A percentile compares a stretch with the other conserved stretches of the same genome.
Conservation (phyloP, 1,140 invertebrate genomes). For the Hypsibius dujardini region DNA sequence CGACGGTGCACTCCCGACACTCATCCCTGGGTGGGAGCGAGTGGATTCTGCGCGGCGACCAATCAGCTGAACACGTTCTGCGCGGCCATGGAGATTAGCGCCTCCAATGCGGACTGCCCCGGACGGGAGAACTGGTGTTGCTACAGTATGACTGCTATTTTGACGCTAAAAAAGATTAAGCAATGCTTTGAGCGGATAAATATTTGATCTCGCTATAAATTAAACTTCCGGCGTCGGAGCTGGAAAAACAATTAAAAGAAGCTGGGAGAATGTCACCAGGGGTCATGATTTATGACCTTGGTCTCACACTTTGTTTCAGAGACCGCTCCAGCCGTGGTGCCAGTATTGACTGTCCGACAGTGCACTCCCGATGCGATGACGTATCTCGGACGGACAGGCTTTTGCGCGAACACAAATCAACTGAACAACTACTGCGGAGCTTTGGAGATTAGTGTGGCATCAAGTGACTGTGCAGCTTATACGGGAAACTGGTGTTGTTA, state of each 20-base stretch:
- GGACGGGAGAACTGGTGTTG: conserved; percentile 14
- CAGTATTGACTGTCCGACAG: not conserved
- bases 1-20: not conserved
- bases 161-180: not conserved
- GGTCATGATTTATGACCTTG: not conserved
- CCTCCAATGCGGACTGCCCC: conserved; percentile 1
- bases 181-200: not conserved
- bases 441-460: conserved; percentile 11
- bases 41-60: not conserved
- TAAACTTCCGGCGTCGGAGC: no score
- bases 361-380: not conserved
- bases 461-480: not conserved
- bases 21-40: not conserved
- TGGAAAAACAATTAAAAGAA: no score
- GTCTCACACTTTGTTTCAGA: not conserved
- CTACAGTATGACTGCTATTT: conserved; percentile 5
- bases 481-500: conserved; percentile 17
- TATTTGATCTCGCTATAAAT: no score
- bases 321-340: not conserved
- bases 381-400: not conserved
- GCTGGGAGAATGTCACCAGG: no score
- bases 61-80: conserved; percentile 4
- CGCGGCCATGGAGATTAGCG: not conserved
- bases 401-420: not conserved
- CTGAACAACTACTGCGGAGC: not conserved